These are phyloP conservation scores for Polyommatus icarus DNA, from an alignment of 2,888 invertebrate species.

Conservation along the genomic window DNA sequence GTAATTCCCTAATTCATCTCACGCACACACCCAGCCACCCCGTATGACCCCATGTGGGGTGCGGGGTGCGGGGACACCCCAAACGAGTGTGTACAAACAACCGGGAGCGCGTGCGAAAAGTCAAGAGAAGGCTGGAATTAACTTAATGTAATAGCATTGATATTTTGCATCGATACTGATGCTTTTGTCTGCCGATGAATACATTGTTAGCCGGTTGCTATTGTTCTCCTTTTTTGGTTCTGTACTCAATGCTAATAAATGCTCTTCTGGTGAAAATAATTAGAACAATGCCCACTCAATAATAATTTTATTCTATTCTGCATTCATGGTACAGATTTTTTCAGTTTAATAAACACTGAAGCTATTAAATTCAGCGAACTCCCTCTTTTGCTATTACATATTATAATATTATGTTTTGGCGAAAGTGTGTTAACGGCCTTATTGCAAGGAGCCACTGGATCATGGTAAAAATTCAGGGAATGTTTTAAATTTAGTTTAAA, in stretches of 20 bases:
- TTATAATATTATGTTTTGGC: not conserved
- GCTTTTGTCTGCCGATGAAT: not conserved
- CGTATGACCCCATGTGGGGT: slow-evolving; percentile 46
- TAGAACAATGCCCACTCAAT: not conserved
- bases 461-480: slow-evolving; percentile 30
- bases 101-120: slow-evolving; percentile 73
- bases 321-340: not conserved
- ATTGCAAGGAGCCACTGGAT: slow-evolving; percentile 11
- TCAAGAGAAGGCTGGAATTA: slow-evolving; percentile 67
- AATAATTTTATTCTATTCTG: not conserved
- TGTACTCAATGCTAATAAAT: not conserved
- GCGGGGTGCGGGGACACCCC: slow-evolving; percentile 46
- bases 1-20: slow-evolving; percentile 80
- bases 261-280: not conserved
- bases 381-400: not conserved
- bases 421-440: not conserved
- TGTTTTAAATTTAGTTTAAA: slow-evolving; percentile 32
- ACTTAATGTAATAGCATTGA: slow-evolving; percentile 49
- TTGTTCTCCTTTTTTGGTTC: not conserved
- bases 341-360: not conserved
- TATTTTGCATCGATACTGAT: slow-evolving; percentile 22
- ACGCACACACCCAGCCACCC: slow-evolving; percentile 56
- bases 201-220: not conserved
- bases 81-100: slow-evolving; percentile 63
- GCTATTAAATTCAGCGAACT: not conserved